phyloP scores from a whole-genome alignment of 2,113 vertebrate species.

The Strix uralensis region DNA sequence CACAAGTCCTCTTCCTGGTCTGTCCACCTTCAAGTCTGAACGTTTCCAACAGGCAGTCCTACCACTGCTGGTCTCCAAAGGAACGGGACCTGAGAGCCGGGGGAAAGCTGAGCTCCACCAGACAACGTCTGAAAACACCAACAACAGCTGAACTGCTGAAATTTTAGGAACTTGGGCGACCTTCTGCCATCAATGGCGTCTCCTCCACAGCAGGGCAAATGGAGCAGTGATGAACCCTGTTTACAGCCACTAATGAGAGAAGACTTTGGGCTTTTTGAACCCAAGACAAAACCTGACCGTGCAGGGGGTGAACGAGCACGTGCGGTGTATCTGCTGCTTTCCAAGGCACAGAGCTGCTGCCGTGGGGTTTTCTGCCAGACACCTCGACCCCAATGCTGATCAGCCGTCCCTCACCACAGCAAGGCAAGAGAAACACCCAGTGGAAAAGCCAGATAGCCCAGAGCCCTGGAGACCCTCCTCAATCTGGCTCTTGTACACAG shows the following conservation, averaged over 20 bases:
- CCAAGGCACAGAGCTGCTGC: no score
- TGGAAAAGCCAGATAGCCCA: no score
- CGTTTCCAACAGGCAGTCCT: background rate
- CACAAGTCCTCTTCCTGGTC: background rate
- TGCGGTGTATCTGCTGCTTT: no score
- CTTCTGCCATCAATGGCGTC: background rate
- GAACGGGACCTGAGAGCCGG: background rate
- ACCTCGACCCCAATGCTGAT: no score
- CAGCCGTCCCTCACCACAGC: no score
- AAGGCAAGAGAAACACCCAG: no score
- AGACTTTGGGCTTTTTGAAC: background rate
- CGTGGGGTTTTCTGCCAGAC: no score
- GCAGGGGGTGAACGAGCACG: background rate
- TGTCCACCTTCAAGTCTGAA: background rate
- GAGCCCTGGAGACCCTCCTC: no score
- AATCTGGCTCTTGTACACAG: no score
- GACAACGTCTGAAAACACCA: background rate
- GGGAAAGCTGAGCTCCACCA: background rate
- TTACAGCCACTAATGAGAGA: background rate
- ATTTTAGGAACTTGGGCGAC: background rate
- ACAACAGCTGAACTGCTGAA: background rate
- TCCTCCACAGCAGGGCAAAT: background rate
- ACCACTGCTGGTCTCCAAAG: background rate
- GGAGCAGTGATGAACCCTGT: background rate
- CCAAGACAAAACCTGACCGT: background rate